A percentile compares a stretch with the other conserved stretches of the same genome.
These are phyloP conservation scores for Cichladusa arquata DNA, from an alignment of 2,113 vertebrate genomes.

Conservation along the genomic window DNA sequence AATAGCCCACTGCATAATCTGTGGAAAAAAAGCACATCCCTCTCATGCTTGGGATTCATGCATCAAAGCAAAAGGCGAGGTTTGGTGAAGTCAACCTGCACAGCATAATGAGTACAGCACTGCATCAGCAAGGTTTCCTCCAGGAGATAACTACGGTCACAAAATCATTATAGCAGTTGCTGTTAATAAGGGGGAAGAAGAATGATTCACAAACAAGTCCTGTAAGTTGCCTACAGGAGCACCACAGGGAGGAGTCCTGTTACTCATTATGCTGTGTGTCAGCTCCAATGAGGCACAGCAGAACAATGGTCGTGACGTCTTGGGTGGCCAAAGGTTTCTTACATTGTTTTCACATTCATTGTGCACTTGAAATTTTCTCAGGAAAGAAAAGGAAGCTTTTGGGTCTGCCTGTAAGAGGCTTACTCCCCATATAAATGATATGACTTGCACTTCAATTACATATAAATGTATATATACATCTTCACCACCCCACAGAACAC, in stretches of 20 bases:
- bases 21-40: background rate
- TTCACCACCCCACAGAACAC: background rate
- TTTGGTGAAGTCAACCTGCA: background rate
- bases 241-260: slow-evolving; percentile 7
- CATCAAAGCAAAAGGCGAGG: background rate
- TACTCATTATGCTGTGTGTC: background rate
- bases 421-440: background rate
- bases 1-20: background rate
- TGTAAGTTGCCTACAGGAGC: background rate
- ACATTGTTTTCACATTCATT: background rate
- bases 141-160: background rate
- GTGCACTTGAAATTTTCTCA: background rate
- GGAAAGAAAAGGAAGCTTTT: background rate
- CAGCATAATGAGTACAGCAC: background rate
- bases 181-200: background rate
- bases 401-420: background rate
- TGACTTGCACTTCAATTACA: background rate
- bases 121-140: slow-evolving; percentile 4
- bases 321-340: slow-evolving; percentile 43
- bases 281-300: background rate
- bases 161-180: background rate
- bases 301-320: background rate
- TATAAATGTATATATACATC: background rate
- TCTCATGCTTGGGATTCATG: background rate
- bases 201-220: slow-evolving; percentile 18